phyloP scores from a whole-genome alignment of 37 sponge, comb jelly and placozoan genomes.

The Haliclona indistincta region DNA sequence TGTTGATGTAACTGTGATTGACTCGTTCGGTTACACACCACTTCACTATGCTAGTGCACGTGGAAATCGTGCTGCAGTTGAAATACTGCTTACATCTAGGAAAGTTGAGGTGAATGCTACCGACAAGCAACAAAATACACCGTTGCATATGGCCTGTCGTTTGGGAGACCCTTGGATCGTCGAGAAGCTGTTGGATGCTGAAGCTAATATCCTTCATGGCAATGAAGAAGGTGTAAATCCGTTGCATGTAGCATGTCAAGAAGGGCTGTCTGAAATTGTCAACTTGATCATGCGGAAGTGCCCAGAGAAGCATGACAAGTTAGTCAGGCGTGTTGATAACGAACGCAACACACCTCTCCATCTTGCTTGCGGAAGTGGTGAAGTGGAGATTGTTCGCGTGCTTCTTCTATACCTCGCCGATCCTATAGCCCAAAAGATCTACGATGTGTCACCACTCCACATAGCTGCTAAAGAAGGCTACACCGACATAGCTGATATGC shows the following conservation, averaged over 20 bases:
- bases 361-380: constrained; percentile 77
- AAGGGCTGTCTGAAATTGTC: constrained; percentile 75
- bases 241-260: constrained; percentile 76
- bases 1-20: constrained; percentile 5
- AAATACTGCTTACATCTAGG: constrained; percentile 26
- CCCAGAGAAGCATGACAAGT: not conserved
- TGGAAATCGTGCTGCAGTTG: constrained; percentile 68
- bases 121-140: constrained; percentile 73
- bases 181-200: constrained; percentile 45
- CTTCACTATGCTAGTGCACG: constrained; percentile 81
- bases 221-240: constrained; percentile 48
- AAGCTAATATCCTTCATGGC: constrained; percentile 13
- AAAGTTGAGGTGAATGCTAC: constrained; percentile 14
- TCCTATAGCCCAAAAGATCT: constrained; percentile 29
- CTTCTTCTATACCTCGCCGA: constrained; percentile 54
- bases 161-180: constrained; percentile 61
- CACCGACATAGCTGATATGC: constrained; percentile 53
- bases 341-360: constrained; percentile 78
- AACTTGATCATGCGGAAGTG: constrained; percentile 42
- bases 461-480: constrained; percentile 83
- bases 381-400: constrained; percentile 61
- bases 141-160: constrained; percentile 84
- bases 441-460: constrained; percentile 75
- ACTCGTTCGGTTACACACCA: constrained; percentile 69
- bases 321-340: constrained; percentile 44